Base-by-base conservation (phyloP, 2,888 invertebrate genomes). In the Synergus laeviventris region DNA sequence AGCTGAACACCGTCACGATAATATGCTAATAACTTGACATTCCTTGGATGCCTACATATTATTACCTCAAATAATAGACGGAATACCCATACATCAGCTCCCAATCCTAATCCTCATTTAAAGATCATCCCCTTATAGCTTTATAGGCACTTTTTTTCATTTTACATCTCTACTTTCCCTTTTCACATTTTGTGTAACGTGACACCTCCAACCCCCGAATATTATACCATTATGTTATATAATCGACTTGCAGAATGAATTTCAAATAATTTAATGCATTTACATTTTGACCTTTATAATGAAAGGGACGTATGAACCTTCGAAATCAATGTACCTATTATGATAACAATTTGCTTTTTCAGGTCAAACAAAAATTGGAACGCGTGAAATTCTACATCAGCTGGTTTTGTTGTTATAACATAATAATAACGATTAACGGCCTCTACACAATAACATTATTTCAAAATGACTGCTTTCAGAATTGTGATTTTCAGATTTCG, bases 1-100 rank as follows among this genome's bases (percentile, higher is more conserved):
- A 90, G 81, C 83, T 81, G 85, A 86, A 87, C 86, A 85, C 85
- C 86, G 84, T 87, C 87, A 87, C 84, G 88, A 89, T 89, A 89
- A 89, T 90, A 88, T 88, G 87, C 79, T 79, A 77, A 80, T 81
- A 66, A 31, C 45, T 70, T 70, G 70, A 70, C 49, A 45, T 70
- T 70, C 49, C 70, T 70, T 70, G 31, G 31, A 49, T 24, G 45
- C n/a, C 45, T 45, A 49, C 24, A 16, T 31, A 49, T 45, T 31
- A 49, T 70, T 49, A 31, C 49, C 70, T 45, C n/a, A 45, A 56
- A 70, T 70, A 49, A n/a, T n/a, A 49, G 70, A 70, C 36, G 31
- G n/a, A 49, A 70, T 31, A 31, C n/a, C 21, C 11, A 12, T 21
- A 56, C 1, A 31, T 31, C 31, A n/a, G 49, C n/a, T 8, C 2